Evolutionary conservation across 2,888 invertebrate species (phyloP), one percentile per base, ranked within the genome.

Genomic region (Hypomecis punctinalis): DNA sequence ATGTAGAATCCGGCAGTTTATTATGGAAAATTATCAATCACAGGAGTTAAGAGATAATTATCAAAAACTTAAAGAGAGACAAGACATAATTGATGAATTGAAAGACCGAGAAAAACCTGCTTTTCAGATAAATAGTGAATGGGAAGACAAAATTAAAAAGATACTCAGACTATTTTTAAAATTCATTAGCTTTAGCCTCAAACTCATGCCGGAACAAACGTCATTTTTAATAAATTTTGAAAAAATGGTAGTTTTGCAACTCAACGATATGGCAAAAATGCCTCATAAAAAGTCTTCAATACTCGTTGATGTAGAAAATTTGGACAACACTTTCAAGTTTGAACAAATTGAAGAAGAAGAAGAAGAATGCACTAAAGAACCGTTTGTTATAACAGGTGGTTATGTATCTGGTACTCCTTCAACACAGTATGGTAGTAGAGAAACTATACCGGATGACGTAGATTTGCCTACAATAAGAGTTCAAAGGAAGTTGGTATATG

Each of bases 171-270:
- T 93, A 33, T 92, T 93, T 76, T 68, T 91, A 6, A 92, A 90
- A 73, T 93, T 92, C 73, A 83, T 91, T 8, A 88, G 89, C 72
- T 93, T 86, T 66, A 84, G 87, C 64, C 72, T 93, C 11, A 89
- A 90, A 70, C 70, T 93, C 61, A 72, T 93, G 57, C 93, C 93
- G 35, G 91, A 93, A 74, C 93, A 93, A 77, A 75, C 86, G 11
- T 81, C 84, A 2, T 93, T 93, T 76, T 78, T 93, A 56, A 75
- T 93, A 45, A 86, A 93, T 70, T 81, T 93, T 54, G 86, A 93
- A 77, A 90, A 87, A 76, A 80, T 93, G 84, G 83, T 92, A 33
- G 79, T 91, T 37, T 77, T 93, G 59, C 93, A 93, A 72, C 69
- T 93, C 53, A 89, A 89, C 71, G 91, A 93, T 80, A 83, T 93